A percentile compares a stretch with the other conserved stretches of the same genome.
These are phyloP conservation scores for Drosophila tristis DNA, from an alignment of 1,140 invertebrate genomes.

Conservation along the genomic window DNA sequence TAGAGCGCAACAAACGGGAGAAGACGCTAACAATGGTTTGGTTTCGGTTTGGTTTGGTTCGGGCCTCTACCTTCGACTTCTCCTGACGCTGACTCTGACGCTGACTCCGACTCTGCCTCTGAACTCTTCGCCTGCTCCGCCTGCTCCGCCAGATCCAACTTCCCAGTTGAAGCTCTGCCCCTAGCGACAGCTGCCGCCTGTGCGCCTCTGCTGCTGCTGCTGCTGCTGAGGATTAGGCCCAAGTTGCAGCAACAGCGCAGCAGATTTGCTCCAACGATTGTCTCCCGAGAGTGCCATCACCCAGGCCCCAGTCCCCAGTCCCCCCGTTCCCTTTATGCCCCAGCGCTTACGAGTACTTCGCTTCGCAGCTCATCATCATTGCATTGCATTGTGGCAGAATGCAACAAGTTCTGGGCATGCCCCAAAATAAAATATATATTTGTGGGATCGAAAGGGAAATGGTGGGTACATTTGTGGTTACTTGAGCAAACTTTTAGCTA, in stretches of 20 bases:
- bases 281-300: conserved; percentile 34
- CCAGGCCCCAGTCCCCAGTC: neutral
- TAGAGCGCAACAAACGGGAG: conserved; percentile 38
- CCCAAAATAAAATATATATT: neutral
- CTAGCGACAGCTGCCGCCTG: conserved; percentile 62
- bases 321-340: neutral
- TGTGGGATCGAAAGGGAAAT: neutral
- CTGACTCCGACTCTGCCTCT: no score
- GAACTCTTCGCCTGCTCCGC: neutral
- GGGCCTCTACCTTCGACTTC: neutral
- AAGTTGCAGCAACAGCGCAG: conserved; percentile 17
- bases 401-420: conserved; percentile 4
- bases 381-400: conserved; percentile 21
- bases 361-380: no score
- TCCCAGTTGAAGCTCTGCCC: conserved; percentile 27
- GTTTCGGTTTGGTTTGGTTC: conserved; percentile 4
- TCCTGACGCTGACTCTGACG: neutral
- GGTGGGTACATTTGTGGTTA: no score
- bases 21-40: conserved; percentile 56
- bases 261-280: conserved; percentile 48
- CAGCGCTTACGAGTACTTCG: neutral
- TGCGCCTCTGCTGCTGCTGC: conserved; percentile 32
- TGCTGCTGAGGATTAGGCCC: conserved; percentile 56
- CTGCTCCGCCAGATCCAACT: conserved; percentile 5
- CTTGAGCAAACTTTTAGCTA: no score